Base-by-base conservation (phyloP, 2,797 vertebrate genomes). In the Borostomias antarcticus region DNA sequence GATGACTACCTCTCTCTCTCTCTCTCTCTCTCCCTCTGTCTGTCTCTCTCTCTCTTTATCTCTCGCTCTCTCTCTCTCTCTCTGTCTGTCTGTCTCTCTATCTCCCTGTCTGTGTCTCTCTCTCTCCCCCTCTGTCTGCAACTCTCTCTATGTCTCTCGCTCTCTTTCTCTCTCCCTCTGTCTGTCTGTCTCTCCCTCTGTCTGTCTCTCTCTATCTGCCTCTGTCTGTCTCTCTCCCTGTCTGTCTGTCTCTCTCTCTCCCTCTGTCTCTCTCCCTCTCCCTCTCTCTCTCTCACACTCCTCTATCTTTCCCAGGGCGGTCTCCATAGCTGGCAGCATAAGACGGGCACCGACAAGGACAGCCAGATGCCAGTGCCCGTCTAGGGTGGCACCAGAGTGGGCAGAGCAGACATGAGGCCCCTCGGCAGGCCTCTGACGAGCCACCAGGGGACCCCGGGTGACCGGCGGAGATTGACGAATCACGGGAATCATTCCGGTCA, bases 331-430 rank as follows among this genome's bases (percentile, higher is more conserved):
- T 37, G 28, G 48, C 68, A 1, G 30, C 13, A 70, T 29, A 58
- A 73, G 1, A 2, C 0, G 1, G 65, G 13, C 62, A 26, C 11
- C 53, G 57, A 54, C 47, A 3, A 21, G 48, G 23, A 62, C 21
- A 69, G 54, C 58, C 29, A 11, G 33, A 68, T 68, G 58, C 23
- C 73, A 70, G 71, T 9, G 56, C 26, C 73, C 67, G 71, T 11
- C 37, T 72, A 21, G 62, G 64, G 57, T 21, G 13, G 52, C 26
- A 5, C 58, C 2, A 10, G 68, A 72, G 62, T 66, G 61, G 10
- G 73, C 77, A 74, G 40, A 56, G 62, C 70, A 79, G 81, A 80
- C 76, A 89, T 89, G 88, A 81, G 66, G 84, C 79, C 69, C 52
- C 30, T 9, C 62, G 68, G 81, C 69, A 73, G 66, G 60, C 15